Evolutionary conservation across 2,888 invertebrate genomes (phyloP), one percentile per base, ranked within the genome.

Genomic region (Liodrosophila aerea): DNA sequence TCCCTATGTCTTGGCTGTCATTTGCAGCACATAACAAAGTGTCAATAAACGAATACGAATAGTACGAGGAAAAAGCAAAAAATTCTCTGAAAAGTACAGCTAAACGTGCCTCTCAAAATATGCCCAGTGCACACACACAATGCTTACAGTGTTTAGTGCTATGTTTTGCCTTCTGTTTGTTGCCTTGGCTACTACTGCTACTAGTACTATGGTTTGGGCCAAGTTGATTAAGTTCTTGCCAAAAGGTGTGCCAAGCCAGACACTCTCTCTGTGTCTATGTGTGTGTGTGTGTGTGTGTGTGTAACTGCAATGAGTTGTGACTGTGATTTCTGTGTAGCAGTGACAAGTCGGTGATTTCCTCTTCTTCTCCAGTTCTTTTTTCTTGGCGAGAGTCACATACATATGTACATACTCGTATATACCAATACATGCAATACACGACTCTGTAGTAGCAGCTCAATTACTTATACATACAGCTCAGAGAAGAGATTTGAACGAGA

Each of bases 11-110:
- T 61, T 56, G 56, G 16, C 64, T 82, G 85, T 75, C 83, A 85
- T 56, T 57, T 75, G 59, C 80, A 75, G 76, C 73, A 70, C 80
- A 73, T 72, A 85, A 66, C 81, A 73, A 69, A 83, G 81, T 84
- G 81, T 74, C 81, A 83, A 81, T 83, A 80, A 76, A 76, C 85
- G 67, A 74, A 78, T 75, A 73, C 61, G 64, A 64, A 57, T 65
- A 74, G 76, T 75, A 73, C 61, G 64, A 64, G 59, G 53, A 57
- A 56, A 60, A 50, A 52, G 30, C 34, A 43, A 64, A 62, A 41
- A 44, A 39, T 37, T 12, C n/a, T 12, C 18, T 7, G n/a, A 11
- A 36, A 9, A 39, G 16, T 22, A 41, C 31, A 40, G 36, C 15
- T 34, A 50, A 7, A 22, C 39, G 7, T n/a, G 37, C 13, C 5